These are phyloP conservation scores for Himalopsyche japonica DNA, from an alignment of 2,888 invertebrate genomes.

Conservation along the genomic window DNA sequence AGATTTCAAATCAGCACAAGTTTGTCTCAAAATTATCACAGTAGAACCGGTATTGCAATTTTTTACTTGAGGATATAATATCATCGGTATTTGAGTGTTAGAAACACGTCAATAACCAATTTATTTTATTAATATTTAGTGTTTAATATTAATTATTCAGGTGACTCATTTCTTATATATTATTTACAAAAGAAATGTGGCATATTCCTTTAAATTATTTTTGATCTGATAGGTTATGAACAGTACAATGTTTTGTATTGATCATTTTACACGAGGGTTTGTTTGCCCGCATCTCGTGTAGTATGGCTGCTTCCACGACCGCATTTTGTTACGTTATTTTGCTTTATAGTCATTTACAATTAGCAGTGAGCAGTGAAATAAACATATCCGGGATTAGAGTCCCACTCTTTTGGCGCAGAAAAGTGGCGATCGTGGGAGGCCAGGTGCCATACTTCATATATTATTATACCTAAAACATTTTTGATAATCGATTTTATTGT, in stretches of 20 bases:
- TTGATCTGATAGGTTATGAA: slow-evolving; percentile 27
- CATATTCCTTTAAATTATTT: slow-evolving; percentile 15
- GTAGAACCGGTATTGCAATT: not conserved
- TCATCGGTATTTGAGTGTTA: not conserved
- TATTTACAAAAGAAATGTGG: not conserved
- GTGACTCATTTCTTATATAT: not conserved
- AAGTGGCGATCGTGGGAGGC: not conserved
- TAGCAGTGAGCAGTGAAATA: not conserved
- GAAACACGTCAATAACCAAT: not conserved
- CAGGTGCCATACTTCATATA: slow-evolving; percentile 20
- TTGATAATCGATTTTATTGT: slow-evolving; percentile 16
- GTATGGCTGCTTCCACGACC: slow-evolving; percentile 9
- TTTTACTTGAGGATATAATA: not conserved
- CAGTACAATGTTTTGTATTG: not conserved
- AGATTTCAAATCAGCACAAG: not conserved
- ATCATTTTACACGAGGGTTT: not conserved
- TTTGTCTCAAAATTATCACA: not conserved
- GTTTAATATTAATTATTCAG: not conserved
- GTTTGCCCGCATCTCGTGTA: not conserved
- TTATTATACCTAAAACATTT: slow-evolving; percentile 11
- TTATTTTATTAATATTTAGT: not conserved
- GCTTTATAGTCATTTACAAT: not conserved
- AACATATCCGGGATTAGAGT: slow-evolving; percentile 38
- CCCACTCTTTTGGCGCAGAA: slow-evolving; percentile 6
- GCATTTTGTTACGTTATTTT: not conserved